Evolutionary conservation across 2,113 vertebrate genomes (phyloP), one percentile per base, ranked within the genome.

Genomic region (Caloenas nicobarica): DNA sequence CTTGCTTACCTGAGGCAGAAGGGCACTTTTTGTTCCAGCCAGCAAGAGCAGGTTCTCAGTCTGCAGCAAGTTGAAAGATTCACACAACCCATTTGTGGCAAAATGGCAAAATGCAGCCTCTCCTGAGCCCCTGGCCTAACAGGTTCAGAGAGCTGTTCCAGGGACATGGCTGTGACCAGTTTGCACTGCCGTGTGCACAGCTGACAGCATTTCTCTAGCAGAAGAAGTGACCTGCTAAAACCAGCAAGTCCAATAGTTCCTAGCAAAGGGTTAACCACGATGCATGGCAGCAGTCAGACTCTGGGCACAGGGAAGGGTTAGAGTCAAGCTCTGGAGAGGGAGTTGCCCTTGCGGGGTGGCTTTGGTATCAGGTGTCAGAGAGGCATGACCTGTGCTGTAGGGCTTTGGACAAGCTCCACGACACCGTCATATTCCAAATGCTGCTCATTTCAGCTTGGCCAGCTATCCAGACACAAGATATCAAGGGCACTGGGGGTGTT

Each of bases 111-210:
- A 40, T 2, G 2, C n/a, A 14, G 34, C 24, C 10, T 65, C 26
- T 53, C 15, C 11, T 0, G 3, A 86, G 65, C 29, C 6, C 12
- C 8, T 8, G 16, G 36, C 16, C 23, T 12, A 26, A 14, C 36
- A 29, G 33, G 46, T 19, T 70, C 23, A 19, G 57, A 25, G n/a
- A 53, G 28, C 33, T 50, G 77, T 51, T 42, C 34, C 1, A 1
- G 57, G 56, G 76, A 23, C 0, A 3, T 19, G 5, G n/a, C 38
- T 22, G 6, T 11, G 40, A 22, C 6, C 1, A 0, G 16, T 40
- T 61, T 57, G 53, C 2, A 3, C 68, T 61, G 73, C 79, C 51
- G 60, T 1, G 0, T 19, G 48, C 62, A n/a, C 21, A 50, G 28
- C 51, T n/a, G n/a, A 13, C 21, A 51, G 73, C 46, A 17, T 66